Evolutionary conservation across 2,888 invertebrate genomes (phyloP), one percentile per base, ranked within the genome.

Genomic region (Hemistola chrysoprasaria): DNA sequence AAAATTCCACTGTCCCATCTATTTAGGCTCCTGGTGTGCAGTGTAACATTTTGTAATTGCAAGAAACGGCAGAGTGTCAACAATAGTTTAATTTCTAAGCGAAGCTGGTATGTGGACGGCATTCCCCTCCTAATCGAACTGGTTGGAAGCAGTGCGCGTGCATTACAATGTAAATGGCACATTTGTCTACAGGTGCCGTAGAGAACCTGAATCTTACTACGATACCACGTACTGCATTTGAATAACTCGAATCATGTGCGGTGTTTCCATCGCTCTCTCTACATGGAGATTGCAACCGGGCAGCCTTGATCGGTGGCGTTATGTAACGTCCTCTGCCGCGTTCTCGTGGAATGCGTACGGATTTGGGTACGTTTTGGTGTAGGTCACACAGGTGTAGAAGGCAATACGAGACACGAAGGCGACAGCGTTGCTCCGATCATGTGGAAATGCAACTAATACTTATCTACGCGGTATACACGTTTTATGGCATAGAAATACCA

Each of bases 141-240:
- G 82, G 84, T 83, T 81, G 70, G 66, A 71, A 65, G 75, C 73
- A 76, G 69, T 75, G 69, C 72, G 68, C 71, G 72, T 75, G 73
- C 80, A 81, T 83, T 84, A 84, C 83, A 84, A 83, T 84, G 84
- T 84, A 85, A 84, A 83, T 80, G 79, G 84, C 79, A 82, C 81
- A 77, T 78, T 78, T 73, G 77, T 79, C 77, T 78, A 81, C 83
- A 84, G 82, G 81, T 84, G 82, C 76, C 67, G 68, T 65, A 65
- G 59, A 75, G 74, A 78, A 78, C 83, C 76, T 75, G 81, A 80
- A 79, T 75, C 61, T 59, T 53, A 49, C 57, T 53, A 53, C 60
- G 9, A 42, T 52, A 72, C 67, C 54, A 67, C 49, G 61, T 43
- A 43, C 32, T 47, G 46, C 50, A 61, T 70, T 70, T 62, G 59